A percentile compares a stretch with the other conserved stretches of the same genome.
phyloP scores from a whole-genome alignment of 1,140 invertebrate genomes.

The Pachypsylla venusta region DNA sequence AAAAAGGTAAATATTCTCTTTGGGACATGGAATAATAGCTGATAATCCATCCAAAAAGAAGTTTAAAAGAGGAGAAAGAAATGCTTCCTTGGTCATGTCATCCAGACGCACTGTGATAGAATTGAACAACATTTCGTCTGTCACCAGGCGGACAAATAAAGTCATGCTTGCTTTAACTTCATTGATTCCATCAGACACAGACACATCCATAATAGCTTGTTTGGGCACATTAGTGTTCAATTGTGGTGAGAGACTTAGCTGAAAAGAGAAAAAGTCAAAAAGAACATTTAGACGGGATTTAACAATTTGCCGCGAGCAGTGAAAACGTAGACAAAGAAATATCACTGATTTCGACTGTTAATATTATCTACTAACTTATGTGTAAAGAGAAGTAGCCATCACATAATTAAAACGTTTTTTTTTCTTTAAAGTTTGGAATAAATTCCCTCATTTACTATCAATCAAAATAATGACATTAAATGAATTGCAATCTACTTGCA shows the following conservation, averaged over 20 bases:
- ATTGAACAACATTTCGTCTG: constrained; percentile 87
- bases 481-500: too few relatives aligned
- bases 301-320: too few relatives aligned
- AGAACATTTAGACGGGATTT: too few relatives aligned
- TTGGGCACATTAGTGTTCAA: constrained; percentile 93
- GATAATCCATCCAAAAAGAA: constrained; percentile 86
- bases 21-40: constrained; percentile 78
- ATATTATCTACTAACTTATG: too few relatives aligned
- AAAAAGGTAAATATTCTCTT: constrained; percentile 86
- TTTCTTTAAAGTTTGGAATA: too few relatives aligned
- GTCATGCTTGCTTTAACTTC: constrained; percentile 81
- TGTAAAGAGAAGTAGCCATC: too few relatives aligned
- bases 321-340: too few relatives aligned
- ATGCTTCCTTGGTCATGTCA: constrained; percentile 84
- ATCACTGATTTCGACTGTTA: too few relatives aligned
- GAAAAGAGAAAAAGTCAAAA: constrained; percentile 26
- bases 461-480: too few relatives aligned
- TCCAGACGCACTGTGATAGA: constrained; percentile 86
- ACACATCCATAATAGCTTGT: constrained; percentile 83
- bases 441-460: too few relatives aligned
- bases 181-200: constrained; percentile 82
- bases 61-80: constrained; percentile 75
- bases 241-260: constrained; percentile 74
- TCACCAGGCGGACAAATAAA: constrained; percentile 74
- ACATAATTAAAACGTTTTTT: too few relatives aligned